phyloP scores from a whole-genome alignment of 2,113 vertebrate genomes.

The Scolopax mira region DNA sequence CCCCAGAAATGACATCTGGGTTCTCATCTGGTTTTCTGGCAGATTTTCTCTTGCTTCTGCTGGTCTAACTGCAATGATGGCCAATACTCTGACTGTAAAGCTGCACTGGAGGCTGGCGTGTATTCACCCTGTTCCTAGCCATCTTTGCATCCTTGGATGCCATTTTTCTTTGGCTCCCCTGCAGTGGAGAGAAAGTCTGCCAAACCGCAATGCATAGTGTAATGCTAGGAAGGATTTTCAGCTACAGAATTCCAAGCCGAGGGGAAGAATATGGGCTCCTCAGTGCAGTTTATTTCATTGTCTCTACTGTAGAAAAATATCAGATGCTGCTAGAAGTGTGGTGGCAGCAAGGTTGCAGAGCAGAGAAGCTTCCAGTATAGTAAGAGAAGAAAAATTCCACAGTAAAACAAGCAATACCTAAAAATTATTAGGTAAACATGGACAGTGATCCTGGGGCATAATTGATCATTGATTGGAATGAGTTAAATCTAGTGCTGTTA shows the following conservation, averaged over 20 bases:
- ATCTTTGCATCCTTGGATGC: not conserved
- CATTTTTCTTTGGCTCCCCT: not conserved
- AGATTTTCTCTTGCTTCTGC: not conserved
- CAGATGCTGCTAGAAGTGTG: not conserved
- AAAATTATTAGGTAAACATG: not conserved
- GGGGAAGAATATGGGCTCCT: not conserved
- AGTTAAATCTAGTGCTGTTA: not conserved
- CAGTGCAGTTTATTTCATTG: not conserved
- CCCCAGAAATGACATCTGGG: not conserved
- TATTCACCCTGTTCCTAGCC: not conserved
- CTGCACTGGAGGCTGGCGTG: not conserved
- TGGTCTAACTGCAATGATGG: not conserved
- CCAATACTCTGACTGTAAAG: not conserved
- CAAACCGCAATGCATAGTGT: not conserved
- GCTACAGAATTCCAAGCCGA: not conserved
- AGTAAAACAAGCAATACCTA: not conserved
- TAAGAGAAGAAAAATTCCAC: not conserved
- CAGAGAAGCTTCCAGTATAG: not conserved
- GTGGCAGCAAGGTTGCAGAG: not conserved
- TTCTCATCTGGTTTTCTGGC: constrained; percentile 30
- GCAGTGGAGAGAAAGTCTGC: not conserved
- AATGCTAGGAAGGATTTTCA: not conserved
- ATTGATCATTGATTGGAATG: not conserved
- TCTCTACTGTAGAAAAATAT: not conserved
- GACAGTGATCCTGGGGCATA: not conserved